Base-by-base conservation (phyloP, 2,113 vertebrate genomes). In the Ameiurus melas region DNA sequence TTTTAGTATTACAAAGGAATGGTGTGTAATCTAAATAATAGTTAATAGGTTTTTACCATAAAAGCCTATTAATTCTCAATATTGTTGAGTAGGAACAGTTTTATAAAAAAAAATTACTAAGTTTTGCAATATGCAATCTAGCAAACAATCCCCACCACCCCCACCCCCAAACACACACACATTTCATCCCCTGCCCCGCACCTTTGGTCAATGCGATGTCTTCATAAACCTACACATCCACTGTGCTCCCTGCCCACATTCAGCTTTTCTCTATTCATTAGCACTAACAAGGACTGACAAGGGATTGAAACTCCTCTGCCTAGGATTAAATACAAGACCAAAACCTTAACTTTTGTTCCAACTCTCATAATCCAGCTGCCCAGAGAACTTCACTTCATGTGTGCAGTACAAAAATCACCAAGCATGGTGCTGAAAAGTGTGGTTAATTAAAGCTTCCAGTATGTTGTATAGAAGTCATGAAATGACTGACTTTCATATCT, bases 261-360 rank as follows among this genome's bases (percentile, higher is more conserved):
- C 71, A 73, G 82, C 66, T 84, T 91, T 86, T 91, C 81, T 80
- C 80, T 70, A 88, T 89, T 90, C 81, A 86, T 85, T 85, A 86
- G 73, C 70, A 78, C 81, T 90, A 87, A 91, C 86, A 85, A 85
- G 84, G 73, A 77, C 30, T 70, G 89, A 89, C 89, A 90, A 33
- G 33, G 81, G 77, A 87, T 88, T 91, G 80, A 89, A 86, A 83
- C 84, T 75, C 4, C 64, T 66, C 86, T 20, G 78, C 88, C 80
- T 4, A 57, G 70, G 85, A 60, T 89, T 89, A 89, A 79, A 70
- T 84, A 68, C 62, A 87, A 71, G 60, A 88, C 88, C 78, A 78
- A 88, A 86, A 85, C 80, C 62, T 86, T 84, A 78, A 86, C 73
- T 57, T 71, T 30, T 47, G 62, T 71, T 77, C 84, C 84, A 90